Evolutionary conservation across 2,888 invertebrate species (phyloP).

Genomic region (Anoplius nigerrimus): DNA sequence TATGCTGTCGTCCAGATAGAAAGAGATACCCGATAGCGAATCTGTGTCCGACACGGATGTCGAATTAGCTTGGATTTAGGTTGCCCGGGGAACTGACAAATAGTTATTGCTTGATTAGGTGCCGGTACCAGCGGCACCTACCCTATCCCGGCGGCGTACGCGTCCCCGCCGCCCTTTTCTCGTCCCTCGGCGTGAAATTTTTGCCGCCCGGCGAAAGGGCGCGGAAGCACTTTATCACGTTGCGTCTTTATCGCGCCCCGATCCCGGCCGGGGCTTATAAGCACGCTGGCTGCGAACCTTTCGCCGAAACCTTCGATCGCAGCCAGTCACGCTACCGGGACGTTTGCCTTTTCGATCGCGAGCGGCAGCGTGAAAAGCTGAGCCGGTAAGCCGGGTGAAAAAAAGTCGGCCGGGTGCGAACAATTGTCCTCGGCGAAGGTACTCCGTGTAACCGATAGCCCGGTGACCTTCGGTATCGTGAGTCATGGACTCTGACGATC

Average conservation of each 20-base stretch:
- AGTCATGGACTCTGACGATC: no score
- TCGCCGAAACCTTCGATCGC: background rate
- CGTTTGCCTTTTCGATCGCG: no score
- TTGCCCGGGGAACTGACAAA: conserved; percentile 75
- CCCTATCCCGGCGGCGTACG: conserved; percentile 44
- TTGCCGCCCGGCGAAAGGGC: background rate
- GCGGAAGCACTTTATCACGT: conserved; percentile 8
- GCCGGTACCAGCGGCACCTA: conserved; percentile 59
- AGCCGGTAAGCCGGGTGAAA: no score
- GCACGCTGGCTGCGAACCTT: background rate
- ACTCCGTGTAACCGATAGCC: no score
- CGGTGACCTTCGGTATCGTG: no score
- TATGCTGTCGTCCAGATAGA: conserved; percentile 75
- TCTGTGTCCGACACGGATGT: conserved; percentile 75
- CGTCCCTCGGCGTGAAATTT: conserved; percentile 10
- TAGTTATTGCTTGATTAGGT: conserved; percentile 75
- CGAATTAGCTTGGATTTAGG: conserved; percentile 76
- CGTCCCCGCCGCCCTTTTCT: conserved; percentile 11
- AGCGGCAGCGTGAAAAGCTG: no score
- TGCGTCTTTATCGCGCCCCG: conserved; percentile 2
- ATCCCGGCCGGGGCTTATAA: background rate
- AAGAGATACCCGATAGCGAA: conserved; percentile 75
- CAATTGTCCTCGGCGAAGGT: no score
- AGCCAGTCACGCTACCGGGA: no score
- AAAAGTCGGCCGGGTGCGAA: no score